These are phyloP conservation scores for Malachius bipustulatus DNA, from an alignment of 2,888 invertebrate species.

Conservation along the genomic window DNA sequence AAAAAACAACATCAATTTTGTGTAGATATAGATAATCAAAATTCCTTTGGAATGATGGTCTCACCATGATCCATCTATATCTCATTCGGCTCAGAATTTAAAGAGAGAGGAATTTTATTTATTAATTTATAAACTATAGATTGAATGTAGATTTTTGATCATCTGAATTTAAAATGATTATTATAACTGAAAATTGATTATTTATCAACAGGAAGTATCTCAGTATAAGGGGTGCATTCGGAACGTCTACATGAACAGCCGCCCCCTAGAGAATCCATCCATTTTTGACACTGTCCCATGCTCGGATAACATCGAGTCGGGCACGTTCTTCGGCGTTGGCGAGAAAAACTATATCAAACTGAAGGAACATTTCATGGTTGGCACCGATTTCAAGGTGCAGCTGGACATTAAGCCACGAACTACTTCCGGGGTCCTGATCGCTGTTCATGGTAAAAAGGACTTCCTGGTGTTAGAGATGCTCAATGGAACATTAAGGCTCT, in stretches of 20 bases:
- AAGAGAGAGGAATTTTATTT: too few relatives aligned
- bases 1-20: too few relatives aligned
- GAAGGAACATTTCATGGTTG: conserved; percentile 65
- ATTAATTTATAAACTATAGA: too few relatives aligned
- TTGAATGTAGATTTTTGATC: too few relatives aligned
- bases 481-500: conserved; percentile 72
- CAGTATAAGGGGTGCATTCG: conserved; percentile 81
- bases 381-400: conserved; percentile 62
- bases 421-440: conserved; percentile 71
- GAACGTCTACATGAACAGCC: conserved; percentile 59
- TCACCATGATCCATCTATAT: too few relatives aligned
- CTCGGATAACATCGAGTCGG: conserved; percentile 63
- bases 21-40: too few relatives aligned
- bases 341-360: conserved; percentile 58
- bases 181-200: too few relatives aligned
- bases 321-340: conserved; percentile 72
- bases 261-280: conserved; percentile 48
- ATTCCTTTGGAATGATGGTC: too few relatives aligned
- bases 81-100: too few relatives aligned
- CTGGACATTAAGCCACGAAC: conserved; percentile 82
- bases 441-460: conserved; percentile 73
- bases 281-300: conserved; percentile 62
- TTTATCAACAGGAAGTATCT: too few relatives aligned
- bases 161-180: too few relatives aligned
- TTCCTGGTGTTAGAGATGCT: conserved; percentile 79